These are phyloP conservation scores for Euura saliciscinereae DNA, from an alignment of 1,140 invertebrate genomes.

Conservation along the genomic window DNA sequence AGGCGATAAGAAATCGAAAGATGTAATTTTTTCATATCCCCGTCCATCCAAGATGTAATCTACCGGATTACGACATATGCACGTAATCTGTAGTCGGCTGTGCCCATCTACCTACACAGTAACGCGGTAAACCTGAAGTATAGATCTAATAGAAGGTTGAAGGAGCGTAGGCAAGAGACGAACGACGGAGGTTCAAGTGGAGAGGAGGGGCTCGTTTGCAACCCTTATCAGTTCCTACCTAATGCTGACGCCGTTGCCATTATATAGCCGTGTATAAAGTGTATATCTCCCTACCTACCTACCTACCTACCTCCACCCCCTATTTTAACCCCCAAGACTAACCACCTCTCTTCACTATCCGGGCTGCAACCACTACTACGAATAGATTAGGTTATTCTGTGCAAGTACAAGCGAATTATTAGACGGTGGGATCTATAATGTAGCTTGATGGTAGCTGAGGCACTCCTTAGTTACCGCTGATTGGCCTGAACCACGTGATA, in stretches of 20 bases:
- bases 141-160: background rate
- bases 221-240: conserved; percentile 4
- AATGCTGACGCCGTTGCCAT: conserved; percentile 5
- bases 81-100: background rate
- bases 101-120: no score
- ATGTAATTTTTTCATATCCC: no score
- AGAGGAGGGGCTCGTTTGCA: background rate
- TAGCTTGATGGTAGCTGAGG: background rate
- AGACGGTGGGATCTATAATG: background rate
- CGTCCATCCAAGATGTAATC: no score
- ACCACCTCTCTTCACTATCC: conserved; percentile 6
- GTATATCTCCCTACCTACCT: background rate
- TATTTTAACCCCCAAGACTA: background rate
- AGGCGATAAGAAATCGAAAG: no score
- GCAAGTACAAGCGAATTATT: background rate
- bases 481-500: background rate
- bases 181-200: background rate
- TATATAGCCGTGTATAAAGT: background rate
- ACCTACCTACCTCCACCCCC: background rate
- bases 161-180: conserved; percentile 1
- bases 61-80: no score
- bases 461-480: background rate
- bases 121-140: no score
- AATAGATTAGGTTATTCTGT: conserved; percentile 7
- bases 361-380: background rate